phyloP scores from a whole-genome alignment of 2,888 invertebrate genomes.

The Chaitophorus viminalis region DNA sequence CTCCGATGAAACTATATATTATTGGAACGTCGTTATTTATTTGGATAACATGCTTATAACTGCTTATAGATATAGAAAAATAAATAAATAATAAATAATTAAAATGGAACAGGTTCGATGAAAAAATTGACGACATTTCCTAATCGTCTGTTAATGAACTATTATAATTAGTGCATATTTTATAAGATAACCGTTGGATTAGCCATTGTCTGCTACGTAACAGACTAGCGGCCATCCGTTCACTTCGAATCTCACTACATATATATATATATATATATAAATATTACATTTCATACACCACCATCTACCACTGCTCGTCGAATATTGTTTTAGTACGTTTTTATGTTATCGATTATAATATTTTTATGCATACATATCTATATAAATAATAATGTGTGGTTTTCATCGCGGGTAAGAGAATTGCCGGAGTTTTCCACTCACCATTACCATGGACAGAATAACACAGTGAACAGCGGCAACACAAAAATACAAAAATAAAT shows the following conservation, averaged over 20 bases:
- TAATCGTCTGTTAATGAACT: neutral
- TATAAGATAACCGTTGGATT: neutral
- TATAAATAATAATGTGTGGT: too few relatives aligned
- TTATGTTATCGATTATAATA: too few relatives aligned
- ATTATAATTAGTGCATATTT: neutral
- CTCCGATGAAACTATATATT: neutral
- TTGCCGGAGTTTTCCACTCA: neutral
- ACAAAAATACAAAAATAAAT: conserved; percentile 34
- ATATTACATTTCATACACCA: too few relatives aligned
- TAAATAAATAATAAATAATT: neutral
- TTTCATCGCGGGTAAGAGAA: too few relatives aligned
- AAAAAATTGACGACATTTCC: too few relatives aligned
- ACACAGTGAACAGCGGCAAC: neutral
- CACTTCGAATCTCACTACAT: too few relatives aligned
- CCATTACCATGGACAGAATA: neutral
- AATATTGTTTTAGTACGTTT: too few relatives aligned
- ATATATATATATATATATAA: too few relatives aligned
- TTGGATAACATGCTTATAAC: neutral
- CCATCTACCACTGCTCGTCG: too few relatives aligned
- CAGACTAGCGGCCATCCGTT: too few relatives aligned
- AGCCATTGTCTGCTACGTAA: too few relatives aligned
- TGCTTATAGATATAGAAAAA: neutral
- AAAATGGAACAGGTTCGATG: neutral
- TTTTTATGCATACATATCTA: too few relatives aligned
- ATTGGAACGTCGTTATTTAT: neutral